Evolutionary conservation across 2,888 invertebrate genomes (phyloP).

Genomic region (Drosophila picticornis): DNA sequence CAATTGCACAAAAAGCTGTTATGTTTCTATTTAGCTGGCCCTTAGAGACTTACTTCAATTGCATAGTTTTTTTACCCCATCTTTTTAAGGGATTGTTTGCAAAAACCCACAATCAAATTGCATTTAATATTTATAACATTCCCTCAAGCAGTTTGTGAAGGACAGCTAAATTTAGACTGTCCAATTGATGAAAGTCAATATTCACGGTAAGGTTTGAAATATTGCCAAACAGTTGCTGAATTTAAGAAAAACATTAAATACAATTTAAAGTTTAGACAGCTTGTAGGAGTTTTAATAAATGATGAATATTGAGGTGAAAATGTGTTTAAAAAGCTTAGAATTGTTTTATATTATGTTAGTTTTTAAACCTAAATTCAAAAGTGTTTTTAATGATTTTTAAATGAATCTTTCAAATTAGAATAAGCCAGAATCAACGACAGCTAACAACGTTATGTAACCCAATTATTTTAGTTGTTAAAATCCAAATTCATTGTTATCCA

Average conservation of each 20-base stretch:
- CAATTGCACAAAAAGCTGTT: conserved; percentile 4
- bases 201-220: background rate
- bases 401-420: background rate
- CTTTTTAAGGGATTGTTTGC: conserved; percentile 7
- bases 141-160: conserved; percentile 8
- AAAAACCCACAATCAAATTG: conserved; percentile 64
- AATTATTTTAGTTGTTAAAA: background rate
- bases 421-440: background rate
- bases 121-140: conserved; percentile 72
- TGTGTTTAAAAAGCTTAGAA: background rate
- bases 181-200: conserved; percentile 2
- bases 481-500: background rate
- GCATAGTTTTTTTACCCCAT: conserved; percentile 16
- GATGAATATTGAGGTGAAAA: background rate
- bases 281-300: background rate
- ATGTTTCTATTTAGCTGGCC: background rate
- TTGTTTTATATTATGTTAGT: no score
- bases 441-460: background rate
- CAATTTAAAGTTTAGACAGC: background rate
- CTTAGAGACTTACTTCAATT: background rate
- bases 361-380: no score
- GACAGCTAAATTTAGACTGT: conserved; percentile 6
- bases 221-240: background rate
- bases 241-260: background rate
- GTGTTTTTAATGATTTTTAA: background rate